Conservation (phyloP, 1,140 invertebrate species). For the Sycophaga agraensis region DNA sequence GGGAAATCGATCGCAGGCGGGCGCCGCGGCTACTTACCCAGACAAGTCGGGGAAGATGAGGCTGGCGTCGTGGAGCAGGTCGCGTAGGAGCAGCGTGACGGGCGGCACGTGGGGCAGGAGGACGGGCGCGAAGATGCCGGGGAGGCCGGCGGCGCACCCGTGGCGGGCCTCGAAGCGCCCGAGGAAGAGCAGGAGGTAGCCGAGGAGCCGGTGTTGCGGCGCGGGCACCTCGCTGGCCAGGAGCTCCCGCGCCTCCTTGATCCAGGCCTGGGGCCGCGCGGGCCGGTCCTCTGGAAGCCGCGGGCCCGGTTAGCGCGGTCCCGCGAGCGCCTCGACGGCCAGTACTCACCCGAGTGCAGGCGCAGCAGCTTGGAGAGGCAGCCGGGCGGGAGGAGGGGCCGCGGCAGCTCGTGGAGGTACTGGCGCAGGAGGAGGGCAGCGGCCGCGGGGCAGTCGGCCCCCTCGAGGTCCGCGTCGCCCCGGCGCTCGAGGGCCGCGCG, state of each 20-base stretch:
- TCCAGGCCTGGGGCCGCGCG: constrained; percentile 48
- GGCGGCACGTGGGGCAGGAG: constrained; percentile 53
- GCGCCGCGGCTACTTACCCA: constrained; percentile 2
- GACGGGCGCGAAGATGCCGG: constrained; percentile 52
- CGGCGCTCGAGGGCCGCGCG: constrained; percentile 54
- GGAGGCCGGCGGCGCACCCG: constrained; percentile 48
- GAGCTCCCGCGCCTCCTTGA: constrained; percentile 46
- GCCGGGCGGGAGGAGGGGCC: constrained; percentile 52
- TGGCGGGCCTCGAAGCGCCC: constrained; percentile 54
- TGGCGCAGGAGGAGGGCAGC: constrained; percentile 57
- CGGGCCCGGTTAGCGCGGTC: neutral
- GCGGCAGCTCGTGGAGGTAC: constrained; percentile 58
- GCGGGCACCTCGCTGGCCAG: constrained; percentile 44
- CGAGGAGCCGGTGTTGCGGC: constrained; percentile 50
- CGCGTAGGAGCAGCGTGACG: constrained; percentile 44
- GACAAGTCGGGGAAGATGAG: constrained; percentile 11
- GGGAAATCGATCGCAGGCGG: too few species aligned
- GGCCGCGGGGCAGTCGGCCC: constrained; percentile 49
- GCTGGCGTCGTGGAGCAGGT: constrained; percentile 24
- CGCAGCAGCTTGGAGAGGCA: constrained; percentile 51
- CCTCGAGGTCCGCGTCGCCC: constrained; percentile 57
- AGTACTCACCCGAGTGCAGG: constrained; percentile 47
- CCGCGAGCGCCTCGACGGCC: neutral
- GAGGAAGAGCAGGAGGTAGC: constrained; percentile 53
- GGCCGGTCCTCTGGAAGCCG: constrained; percentile 41